Conservation (phyloP, 2,888 invertebrate genomes). For the Papilio gigon region DNA sequence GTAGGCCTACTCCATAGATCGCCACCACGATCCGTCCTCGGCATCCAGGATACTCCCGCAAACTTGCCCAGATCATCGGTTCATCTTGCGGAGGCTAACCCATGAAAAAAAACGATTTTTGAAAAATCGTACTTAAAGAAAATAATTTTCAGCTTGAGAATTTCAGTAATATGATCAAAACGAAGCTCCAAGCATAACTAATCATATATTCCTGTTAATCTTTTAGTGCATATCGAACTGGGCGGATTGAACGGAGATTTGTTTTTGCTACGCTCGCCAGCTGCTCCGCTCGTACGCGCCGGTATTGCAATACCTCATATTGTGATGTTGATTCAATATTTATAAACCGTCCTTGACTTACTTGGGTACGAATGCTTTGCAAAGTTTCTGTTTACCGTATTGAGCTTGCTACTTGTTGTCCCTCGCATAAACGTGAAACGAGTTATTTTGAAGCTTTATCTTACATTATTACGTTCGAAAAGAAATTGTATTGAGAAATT, state of each 20-base stretch:
- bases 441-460: not conserved
- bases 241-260: not conserved
- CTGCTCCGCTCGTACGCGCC: not conserved
- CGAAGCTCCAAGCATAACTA: not conserved
- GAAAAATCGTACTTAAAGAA: no score
- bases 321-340: conserved; percentile 10
- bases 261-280: conserved; percentile 7
- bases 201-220: not conserved
- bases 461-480: not conserved
- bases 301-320: conserved; percentile 10
- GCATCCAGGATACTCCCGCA: no score
- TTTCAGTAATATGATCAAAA: not conserved
- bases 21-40: no score
- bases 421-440: not conserved
- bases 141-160: not conserved
- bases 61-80: no score
- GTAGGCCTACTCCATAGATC: no score
- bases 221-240: not conserved
- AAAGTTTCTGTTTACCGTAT: conserved; percentile 12
- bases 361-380: conserved; percentile 18
- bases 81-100: no score
- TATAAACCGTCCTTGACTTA: conserved; percentile 9
- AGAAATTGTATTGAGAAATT: not conserved
- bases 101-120: no score
- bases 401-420: not conserved